A percentile compares a stretch with the other conserved stretches of the same genome.
Evolutionary conservation across 2,888 invertebrate species (phyloP).

Genomic region (Macrostomum cliftonense): DNA sequence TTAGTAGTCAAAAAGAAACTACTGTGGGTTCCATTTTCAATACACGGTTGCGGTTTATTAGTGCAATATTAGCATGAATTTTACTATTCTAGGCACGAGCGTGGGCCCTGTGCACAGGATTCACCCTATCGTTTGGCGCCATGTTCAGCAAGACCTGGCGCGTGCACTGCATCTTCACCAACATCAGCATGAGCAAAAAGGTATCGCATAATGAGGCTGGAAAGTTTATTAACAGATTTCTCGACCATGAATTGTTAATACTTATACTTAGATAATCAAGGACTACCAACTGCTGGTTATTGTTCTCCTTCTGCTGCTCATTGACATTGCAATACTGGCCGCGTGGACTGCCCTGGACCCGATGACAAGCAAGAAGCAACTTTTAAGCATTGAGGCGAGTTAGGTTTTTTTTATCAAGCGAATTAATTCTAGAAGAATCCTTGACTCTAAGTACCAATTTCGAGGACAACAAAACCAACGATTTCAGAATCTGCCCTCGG

Average conservation of each 20-base stretch:
- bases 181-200: slow-evolving; percentile 92
- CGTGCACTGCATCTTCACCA: slow-evolving; percentile 94
- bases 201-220: too few species aligned
- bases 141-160: slow-evolving; percentile 99
- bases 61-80: neutral
- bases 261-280: slow-evolving; percentile 56
- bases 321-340: slow-evolving; percentile 77
- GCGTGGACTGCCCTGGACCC: slow-evolving; percentile 88
- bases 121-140: slow-evolving; percentile 88
- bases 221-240: too few species aligned
- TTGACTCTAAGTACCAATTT: too few species aligned
- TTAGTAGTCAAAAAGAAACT: too few species aligned
- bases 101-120: slow-evolving; percentile 89
- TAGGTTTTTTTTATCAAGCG: too few species aligned
- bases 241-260: too few species aligned
- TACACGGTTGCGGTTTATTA: too few species aligned
- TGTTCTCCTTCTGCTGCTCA: slow-evolving; percentile 63
- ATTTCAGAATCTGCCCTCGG: too few species aligned
- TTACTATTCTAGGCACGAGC: slow-evolving; percentile 4
- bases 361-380: neutral
- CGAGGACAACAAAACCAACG: too few species aligned
- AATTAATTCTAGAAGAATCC: too few species aligned
- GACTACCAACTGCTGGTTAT: slow-evolving; percentile 91
- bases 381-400: too few species aligned
- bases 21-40: too few species aligned